Evolutionary conservation across 2,113 vertebrate species (phyloP).

Genomic region (Platysternon megacephalum): DNA sequence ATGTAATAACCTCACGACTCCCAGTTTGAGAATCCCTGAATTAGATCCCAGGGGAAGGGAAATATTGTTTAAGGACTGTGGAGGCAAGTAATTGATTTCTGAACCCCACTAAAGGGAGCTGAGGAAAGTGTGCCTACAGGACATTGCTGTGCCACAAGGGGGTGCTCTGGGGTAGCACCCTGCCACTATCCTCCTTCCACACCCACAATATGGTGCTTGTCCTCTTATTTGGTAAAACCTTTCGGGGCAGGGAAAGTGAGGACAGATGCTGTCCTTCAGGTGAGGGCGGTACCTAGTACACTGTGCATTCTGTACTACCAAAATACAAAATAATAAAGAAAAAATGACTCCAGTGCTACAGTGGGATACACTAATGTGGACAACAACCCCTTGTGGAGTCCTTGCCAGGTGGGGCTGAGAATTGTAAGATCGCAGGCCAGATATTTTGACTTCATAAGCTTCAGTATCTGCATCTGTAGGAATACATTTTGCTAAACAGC

Average conservation of each 20-base stretch:
- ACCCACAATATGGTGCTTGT: not conserved
- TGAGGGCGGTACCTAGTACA: not conserved
- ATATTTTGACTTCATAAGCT: not conserved
- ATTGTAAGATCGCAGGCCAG: not conserved
- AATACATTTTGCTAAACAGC: not conserved
- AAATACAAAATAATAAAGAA: not conserved
- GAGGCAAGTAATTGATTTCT: not conserved
- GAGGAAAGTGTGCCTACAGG: not conserved
- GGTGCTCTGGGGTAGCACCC: not conserved
- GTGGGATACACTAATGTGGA: not conserved
- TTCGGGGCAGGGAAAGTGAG: not conserved
- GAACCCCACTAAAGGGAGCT: not conserved
- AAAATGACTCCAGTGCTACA: not conserved
- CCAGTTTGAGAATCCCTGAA: not conserved
- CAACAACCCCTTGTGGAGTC: not conserved
- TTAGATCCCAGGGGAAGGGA: not conserved
- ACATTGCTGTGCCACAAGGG: not conserved
- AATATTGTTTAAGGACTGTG: not conserved
- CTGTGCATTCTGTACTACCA: not conserved
- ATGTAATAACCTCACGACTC: too few species aligned
- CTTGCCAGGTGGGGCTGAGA: not conserved
- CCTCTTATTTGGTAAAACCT: not conserved
- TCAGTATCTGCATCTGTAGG: not conserved
- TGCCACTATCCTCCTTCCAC: not conserved
- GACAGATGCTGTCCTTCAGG: not conserved